Base-by-base conservation (phyloP, 1,140 invertebrate genomes). In the Ridgeia piscesae region DNA sequence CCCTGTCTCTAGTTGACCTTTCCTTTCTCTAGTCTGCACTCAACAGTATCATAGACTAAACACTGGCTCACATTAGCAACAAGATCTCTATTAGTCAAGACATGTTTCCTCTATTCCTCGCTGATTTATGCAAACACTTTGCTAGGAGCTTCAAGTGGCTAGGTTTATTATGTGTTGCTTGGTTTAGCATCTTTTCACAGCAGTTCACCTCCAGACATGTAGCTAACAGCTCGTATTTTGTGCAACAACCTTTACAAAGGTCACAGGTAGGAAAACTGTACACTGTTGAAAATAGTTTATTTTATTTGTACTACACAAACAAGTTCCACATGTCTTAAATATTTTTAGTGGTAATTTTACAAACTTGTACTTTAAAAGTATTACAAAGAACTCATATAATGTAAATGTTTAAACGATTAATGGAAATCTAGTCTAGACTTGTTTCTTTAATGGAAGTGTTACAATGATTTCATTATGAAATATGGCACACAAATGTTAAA, bases 21-120 rank as follows among this genome's bases (percentile, higher is more conserved):
- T 11, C 48, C 21, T 50, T 50, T n/a, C n/a, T n/a, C n/a, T n/a
- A n/a, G 48, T 50, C 48, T 50, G 8, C 21, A 50, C 17, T 77
- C 58, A 77, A 77, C 58, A 77, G 58, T 77, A 77, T 77, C 58
- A 77, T 77, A 77, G 58, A 27, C 58, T 77, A 77, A 77, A 77
- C 58, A 77, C 58, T 77, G 58, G 14, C 11, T 77, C 58, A 17
- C 4, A 77, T 77, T 77, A 27, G 58, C 14, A 77, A 77, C 58
- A 77, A 4, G 4, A 77, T 77, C 58, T 77, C 58, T 77, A 21
- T 21, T 77, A 31, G 58, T 17, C 8, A 77, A 77, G 58, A 27
- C 27, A 31, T 31, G 27, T 77, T 77, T 77, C 11, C 11, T 77
- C 58, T 77, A 77, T 77, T 77, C 58, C 27, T 21, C 58, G 4